Base-by-base conservation (phyloP, 1,140 invertebrate species). In the Aphelenchoides besseyi region DNA sequence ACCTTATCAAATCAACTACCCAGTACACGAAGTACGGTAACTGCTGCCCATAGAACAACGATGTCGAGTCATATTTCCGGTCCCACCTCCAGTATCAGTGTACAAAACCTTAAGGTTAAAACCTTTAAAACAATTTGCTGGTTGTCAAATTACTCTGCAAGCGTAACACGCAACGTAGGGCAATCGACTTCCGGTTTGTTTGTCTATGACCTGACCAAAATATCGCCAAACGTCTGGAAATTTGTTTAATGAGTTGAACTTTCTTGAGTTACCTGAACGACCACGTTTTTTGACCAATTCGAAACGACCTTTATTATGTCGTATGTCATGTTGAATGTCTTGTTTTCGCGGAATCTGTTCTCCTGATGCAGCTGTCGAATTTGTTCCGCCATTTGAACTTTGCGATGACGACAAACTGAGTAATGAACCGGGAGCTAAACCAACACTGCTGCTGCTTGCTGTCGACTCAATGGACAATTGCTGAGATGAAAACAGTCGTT, bases 141-240 rank as follows among this genome's bases (percentile, higher is more conserved):
- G n/a, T n/a, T n/a, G n/a, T n/a, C n/a, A 82, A 16, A 82, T 71
- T 18, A 82, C 82, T 70, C 85, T 82, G 54, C 81, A 82, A 9
- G 81, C 81, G 66, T 82, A 82, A 54, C 81, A 82, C 8, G 81
- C 81, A 18, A 82, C 81, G 62, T 79, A 82, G 5, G 81, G 81
- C 16, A 82, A 70, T 70, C 83, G 71, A 12, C 63, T 57, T n/a
- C 72, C 66, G 8, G 78, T 85, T 8, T 79, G 63, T 12, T 69
- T 81, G 67, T 82, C 81, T 2, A 82, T 63, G 12, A 82, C 81
- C 72, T 82, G 81, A 16, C 81, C 81, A 68, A 82, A 82, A 23
- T 85, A 66, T 55, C 85, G 85, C 81, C 81, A 82, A 37, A 82
- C 81, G 64, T 82, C 81, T n/a, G n/a, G n/a, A n/a, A n/a, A n/a